Evolutionary conservation across 2,113 vertebrate species (phyloP), one percentile per base, ranked within the genome.

Genomic region (Beaufortia kweichowensis): DNA sequence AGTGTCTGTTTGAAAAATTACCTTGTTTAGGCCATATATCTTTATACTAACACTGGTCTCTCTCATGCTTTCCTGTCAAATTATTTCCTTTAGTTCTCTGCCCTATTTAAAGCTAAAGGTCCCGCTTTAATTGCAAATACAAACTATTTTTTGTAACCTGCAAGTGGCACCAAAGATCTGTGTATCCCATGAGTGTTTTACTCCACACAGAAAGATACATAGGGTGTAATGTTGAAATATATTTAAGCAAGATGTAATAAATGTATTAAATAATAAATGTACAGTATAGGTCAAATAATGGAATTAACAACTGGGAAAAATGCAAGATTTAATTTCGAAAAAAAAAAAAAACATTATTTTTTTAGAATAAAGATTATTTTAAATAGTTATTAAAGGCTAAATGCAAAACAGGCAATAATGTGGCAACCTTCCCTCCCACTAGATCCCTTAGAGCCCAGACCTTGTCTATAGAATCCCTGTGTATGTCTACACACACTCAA

Each of bases 1-100:
- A 12, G 17, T 31, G 24, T 66, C 63, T 67, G 43, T 67, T 67
- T 67, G 65, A 67, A 9, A 50, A 67, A 67, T 28, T 21, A 67
- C 43, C 41, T 14, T 67, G 41, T 66, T 48, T 66, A 66, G 48
- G 14, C 4, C 41, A 50, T 67, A 28, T 48, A 66, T 48, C 43
- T 50, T 68, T 53, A 24, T 10, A 50, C 43, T 31, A 68, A 68
- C 10, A 29, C 19, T 53, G 29, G 43, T 67, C 19, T 33, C 26
- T 46, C 46, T 53, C 14, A 24, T 26, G 31, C 46, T 68, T 53
- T n/a, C 15, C 26, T 29, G 43, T 48, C 64, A 68, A 31, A 68
- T 53, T 53, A 68, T 68, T 68, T 21, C 46, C 65, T 31, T 68
- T 53, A 68, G 65, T 53, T 68, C 19, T 53, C 24, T 53, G 2